Conservation (phyloP, 1,140 invertebrate species). For the Thaumetopoea pityocampa region DNA sequence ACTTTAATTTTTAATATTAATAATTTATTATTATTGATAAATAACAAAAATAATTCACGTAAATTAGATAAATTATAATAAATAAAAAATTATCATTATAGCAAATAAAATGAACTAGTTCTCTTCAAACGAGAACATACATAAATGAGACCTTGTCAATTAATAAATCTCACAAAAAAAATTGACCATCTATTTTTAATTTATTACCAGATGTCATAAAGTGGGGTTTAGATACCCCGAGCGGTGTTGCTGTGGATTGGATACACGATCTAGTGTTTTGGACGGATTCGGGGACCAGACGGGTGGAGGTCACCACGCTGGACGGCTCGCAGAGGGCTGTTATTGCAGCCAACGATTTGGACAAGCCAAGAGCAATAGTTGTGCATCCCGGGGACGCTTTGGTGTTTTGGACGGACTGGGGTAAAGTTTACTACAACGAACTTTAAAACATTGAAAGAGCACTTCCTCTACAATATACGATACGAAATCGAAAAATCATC, state of each 20-base stretch:
- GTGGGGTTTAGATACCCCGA: constrained; percentile 86
- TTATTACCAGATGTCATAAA: constrained; percentile 80
- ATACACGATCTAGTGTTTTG: constrained; percentile 90
- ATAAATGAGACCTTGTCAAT: too few species aligned
- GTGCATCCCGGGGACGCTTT: constrained; percentile 89
- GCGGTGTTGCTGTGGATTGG: constrained; percentile 91
- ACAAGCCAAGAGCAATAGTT: constrained; percentile 88
- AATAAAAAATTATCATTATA: too few species aligned
- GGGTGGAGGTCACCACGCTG: constrained; percentile 87
- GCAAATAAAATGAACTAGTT: too few species aligned
- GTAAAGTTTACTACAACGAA: constrained; percentile 59
- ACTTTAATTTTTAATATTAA: too few species aligned
- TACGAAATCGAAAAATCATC: too few species aligned
- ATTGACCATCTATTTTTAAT: too few species aligned
- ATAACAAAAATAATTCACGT: too few species aligned
- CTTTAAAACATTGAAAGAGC: background rate
- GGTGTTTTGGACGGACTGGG: constrained; percentile 96
- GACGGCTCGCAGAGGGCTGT: constrained; percentile 84
- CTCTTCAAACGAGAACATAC: too few species aligned
- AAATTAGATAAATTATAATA: too few species aligned
- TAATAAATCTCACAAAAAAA: too few species aligned
- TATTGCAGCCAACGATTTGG: constrained; percentile 83
- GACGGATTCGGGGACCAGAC: constrained; percentile 89
- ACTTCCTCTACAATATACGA: too few species aligned
- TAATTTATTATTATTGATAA: too few species aligned